These are phyloP conservation scores for Carcharodon carcharias DNA, from an alignment of 2,797 vertebrate species.

Conservation along the genomic window DNA sequence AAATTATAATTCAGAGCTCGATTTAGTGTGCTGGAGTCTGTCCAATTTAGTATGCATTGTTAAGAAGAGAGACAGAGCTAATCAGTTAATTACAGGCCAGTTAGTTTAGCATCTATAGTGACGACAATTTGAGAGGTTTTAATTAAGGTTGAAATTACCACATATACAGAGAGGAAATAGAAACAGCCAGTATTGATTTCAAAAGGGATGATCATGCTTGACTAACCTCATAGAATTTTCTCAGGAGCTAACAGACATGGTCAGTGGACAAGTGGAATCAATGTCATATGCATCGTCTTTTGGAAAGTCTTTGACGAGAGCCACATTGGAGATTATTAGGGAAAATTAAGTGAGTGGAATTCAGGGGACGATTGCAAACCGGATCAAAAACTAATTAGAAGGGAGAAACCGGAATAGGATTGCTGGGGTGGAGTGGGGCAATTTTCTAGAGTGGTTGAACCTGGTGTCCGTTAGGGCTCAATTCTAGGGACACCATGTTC, in stretches of 20 bases:
- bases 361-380: not conserved
- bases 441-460: not conserved
- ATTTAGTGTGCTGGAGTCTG: not conserved
- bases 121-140: not conserved
- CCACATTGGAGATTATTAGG: not conserved
- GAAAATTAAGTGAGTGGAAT: not conserved
- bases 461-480: not conserved
- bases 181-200: not conserved
- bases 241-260: not conserved
- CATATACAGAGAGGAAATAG: not conserved
- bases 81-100: conserved; percentile 19
- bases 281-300: not conserved
- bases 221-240: not conserved
- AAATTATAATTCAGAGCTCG: not conserved
- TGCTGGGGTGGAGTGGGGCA: not conserved
- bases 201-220: not conserved
- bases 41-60: not conserved
- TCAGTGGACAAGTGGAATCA: not conserved
- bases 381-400: not conserved
- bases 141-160: conserved; percentile 18
- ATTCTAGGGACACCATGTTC: not conserved
- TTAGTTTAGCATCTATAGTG: not conserved
- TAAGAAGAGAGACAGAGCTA: not conserved
- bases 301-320: not conserved
- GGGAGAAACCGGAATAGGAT: not conserved